These are phyloP conservation scores for Magallana nippona DNA, from an alignment of 2,888 invertebrate species.

Conservation along the genomic window DNA sequence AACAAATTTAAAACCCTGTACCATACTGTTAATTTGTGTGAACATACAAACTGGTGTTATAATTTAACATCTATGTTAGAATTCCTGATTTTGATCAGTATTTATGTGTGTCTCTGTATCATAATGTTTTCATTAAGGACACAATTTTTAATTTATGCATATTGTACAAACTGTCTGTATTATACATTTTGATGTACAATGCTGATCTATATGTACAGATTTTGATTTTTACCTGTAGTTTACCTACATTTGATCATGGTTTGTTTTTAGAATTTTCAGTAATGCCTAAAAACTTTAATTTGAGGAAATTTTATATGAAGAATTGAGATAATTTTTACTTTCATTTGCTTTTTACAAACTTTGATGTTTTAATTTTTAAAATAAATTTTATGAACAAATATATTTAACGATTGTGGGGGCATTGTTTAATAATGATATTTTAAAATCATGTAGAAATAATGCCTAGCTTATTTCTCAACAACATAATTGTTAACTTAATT, in stretches of 20 bases:
- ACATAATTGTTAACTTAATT: slow-evolving; percentile 5
- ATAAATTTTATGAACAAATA: not conserved
- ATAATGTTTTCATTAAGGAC: slow-evolving; percentile 8
- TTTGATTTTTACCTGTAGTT: not conserved
- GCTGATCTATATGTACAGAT: slow-evolving; percentile 6
- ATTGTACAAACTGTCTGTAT: slow-evolving; percentile 32
- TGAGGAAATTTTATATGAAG: not conserved
- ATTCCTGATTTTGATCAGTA: slow-evolving; percentile 32
- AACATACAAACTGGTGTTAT: not conserved
- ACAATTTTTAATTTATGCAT: slow-evolving; percentile 26
- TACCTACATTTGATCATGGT: not conserved
- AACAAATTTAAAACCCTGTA: not conserved
- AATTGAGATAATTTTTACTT: slow-evolving; percentile 3
- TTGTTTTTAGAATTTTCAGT: not conserved
- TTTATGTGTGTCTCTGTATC: slow-evolving; percentile 26
- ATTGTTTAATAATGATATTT: slow-evolving; percentile 8
- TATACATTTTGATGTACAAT: slow-evolving; percentile 22
- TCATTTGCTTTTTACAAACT: not conserved
- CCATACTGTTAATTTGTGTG: not conserved
- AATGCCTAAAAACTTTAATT: not conserved
- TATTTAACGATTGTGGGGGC: slow-evolving; percentile 16
- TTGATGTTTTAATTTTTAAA: not conserved
- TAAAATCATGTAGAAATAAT: not conserved
- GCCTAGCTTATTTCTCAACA: not conserved
- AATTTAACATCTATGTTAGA: not conserved